phyloP scores from a whole-genome alignment of 2,797 vertebrate species.

The Remorina albescens region DNA sequence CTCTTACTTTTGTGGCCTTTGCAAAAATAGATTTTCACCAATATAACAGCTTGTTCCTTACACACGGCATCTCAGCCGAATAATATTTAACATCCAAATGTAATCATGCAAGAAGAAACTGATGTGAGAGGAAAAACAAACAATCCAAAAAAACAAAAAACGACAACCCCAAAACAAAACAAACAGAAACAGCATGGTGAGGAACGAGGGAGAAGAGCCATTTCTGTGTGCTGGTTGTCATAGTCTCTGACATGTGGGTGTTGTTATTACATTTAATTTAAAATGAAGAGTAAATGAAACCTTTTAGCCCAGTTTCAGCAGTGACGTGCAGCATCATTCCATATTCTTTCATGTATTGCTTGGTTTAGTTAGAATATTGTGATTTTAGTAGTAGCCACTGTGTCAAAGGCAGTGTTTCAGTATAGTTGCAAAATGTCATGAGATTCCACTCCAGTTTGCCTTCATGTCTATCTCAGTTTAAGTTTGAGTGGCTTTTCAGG shows the following conservation, averaged over 20 bases:
- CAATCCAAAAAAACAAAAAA: not conserved
- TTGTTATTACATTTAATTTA: constrained; percentile 23
- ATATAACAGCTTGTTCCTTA: constrained; percentile 18
- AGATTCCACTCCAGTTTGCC: not conserved
- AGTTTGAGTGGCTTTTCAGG: constrained; percentile 80
- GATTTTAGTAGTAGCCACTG: constrained; percentile 5
- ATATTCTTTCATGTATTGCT: constrained; percentile 48
- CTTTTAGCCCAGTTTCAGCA: constrained; percentile 12
- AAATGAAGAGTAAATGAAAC: constrained; percentile 12
- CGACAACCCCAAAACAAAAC: too few relatives aligned
- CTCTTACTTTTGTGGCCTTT: constrained; percentile 19
- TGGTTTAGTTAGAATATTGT: constrained; percentile 32
- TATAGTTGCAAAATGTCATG: not conserved
- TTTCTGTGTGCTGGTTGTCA: constrained; percentile 37
- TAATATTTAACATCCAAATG: constrained; percentile 11
- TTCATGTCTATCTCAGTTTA: constrained; percentile 58
- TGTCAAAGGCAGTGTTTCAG: constrained; percentile 16
- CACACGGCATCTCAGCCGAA: constrained; percentile 7
- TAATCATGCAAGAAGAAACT: constrained; percentile 38
- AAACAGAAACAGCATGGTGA: not conserved
- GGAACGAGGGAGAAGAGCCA: not conserved
- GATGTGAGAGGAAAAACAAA: constrained; percentile 4
- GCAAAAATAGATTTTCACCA: constrained; percentile 45
- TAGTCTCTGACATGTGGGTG: constrained; percentile 3
- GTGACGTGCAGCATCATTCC: not conserved